Percentiles rank a stretch among this genome's conserved stretches.
phyloP scores from a whole-genome alignment of 2,888 invertebrate genomes.

The Lepidocyrtinus sp. region DNA sequence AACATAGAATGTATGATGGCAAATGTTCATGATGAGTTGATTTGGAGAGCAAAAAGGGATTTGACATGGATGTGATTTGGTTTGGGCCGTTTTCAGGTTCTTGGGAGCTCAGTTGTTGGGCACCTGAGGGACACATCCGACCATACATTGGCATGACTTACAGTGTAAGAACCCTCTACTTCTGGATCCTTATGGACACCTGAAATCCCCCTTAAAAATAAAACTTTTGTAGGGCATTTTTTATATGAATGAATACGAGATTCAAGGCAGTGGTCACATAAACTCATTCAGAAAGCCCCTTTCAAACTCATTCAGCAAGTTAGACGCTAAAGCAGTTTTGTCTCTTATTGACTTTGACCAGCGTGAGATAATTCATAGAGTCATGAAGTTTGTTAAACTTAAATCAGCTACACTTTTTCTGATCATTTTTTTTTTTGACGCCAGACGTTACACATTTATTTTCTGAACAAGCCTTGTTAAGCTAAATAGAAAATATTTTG shows the following conservation, averaged over 20 bases:
- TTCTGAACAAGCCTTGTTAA: slow-evolving; percentile 18
- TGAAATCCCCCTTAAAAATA: slow-evolving; percentile 46
- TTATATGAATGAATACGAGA: no score
- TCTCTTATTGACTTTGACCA: no score
- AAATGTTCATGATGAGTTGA: slow-evolving; percentile 39
- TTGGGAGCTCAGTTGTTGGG: slow-evolving; percentile 70
- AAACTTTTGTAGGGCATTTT: not conserved
- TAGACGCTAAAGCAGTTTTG: no score
- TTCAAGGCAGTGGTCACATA: slow-evolving; percentile 7
- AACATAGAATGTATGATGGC: slow-evolving; percentile 39
- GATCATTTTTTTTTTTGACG: slow-evolving; percentile 25
- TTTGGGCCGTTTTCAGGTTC: slow-evolving; percentile 69
- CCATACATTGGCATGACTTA: slow-evolving; percentile 62
- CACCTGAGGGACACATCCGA: slow-evolving; percentile 67
- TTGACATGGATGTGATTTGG: slow-evolving; percentile 67
- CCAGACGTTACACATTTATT: slow-evolving; percentile 20
- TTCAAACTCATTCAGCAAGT: no score
- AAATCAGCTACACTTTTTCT: no score
- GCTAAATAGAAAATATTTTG: slow-evolving; percentile 31
- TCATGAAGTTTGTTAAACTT: no score
- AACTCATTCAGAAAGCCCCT: no score
- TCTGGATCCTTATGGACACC: slow-evolving; percentile 59
- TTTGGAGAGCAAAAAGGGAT: slow-evolving; percentile 54
- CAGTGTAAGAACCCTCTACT: slow-evolving; percentile 60
- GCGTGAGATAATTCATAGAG: no score